phyloP scores from a whole-genome alignment of 2,888 invertebrate genomes.

The Xestia c-nigrum region DNA sequence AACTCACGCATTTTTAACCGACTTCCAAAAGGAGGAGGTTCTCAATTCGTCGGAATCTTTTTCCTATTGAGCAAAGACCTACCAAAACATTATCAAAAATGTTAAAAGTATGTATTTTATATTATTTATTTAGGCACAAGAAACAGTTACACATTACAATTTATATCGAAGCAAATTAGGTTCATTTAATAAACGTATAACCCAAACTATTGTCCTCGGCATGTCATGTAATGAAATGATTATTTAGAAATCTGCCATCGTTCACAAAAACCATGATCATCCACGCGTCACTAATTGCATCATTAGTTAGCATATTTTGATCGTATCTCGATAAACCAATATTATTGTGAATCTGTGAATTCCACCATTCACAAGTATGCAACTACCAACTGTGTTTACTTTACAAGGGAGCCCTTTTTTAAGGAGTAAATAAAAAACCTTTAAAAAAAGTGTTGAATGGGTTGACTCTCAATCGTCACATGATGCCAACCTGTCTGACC shows the following conservation, averaged over 20 bases:
- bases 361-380: neutral
- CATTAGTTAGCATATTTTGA: conserved; percentile 3
- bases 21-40: no score
- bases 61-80: neutral
- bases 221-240: conserved; percentile 19
- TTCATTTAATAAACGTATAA: no score
- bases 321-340: conserved; percentile 1
- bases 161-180: no score
- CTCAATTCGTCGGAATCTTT: no score
- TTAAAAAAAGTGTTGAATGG: no score
- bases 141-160: no score
- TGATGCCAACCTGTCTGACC: neutral
- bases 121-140: no score
- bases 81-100: conserved; percentile 7
- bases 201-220: no score
- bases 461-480: no score
- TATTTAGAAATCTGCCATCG: conserved; percentile 36
- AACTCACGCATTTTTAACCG: neutral
- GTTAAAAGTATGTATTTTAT: no score
- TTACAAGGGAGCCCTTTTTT: neutral
- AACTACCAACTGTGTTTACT: neutral
- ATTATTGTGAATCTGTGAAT: neutral
- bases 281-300: conserved; percentile 28
- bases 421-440: neutral
- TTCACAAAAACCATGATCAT: conserved; percentile 15